Percentiles rank a stretch among this genome's conserved stretches.
These are phyloP conservation scores for Venusia cambrica DNA, from an alignment of 2,888 invertebrate species.

Conservation along the genomic window DNA sequence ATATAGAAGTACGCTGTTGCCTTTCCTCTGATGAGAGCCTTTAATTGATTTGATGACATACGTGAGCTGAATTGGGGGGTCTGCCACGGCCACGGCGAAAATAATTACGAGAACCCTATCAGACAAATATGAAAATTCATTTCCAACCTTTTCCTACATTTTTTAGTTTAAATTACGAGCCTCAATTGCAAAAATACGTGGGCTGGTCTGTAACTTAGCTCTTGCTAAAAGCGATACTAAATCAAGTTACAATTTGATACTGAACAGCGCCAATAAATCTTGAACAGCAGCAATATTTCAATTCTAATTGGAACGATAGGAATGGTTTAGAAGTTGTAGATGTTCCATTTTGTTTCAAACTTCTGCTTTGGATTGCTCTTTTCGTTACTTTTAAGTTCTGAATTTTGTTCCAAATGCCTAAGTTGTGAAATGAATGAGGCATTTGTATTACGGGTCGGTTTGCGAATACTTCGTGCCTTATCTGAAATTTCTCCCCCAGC, in stretches of 20 bases:
- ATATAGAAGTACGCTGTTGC: no score
- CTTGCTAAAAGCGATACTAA: conserved; percentile 24
- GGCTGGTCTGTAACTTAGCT: conserved; percentile 15
- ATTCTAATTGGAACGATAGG: conserved; percentile 32
- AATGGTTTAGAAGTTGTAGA: conserved; percentile 29
- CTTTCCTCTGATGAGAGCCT: no score
- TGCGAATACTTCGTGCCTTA: conserved; percentile 5
- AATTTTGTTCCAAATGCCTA: conserved; percentile 17
- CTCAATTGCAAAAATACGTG: conserved; percentile 18
- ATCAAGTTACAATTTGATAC: conserved; percentile 28
- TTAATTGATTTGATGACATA: no score
- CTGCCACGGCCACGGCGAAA: no score
- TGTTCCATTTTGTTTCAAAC: conserved; percentile 31
- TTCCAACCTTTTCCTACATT: not conserved
- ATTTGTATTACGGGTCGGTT: conserved; percentile 7
- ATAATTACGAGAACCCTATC: no score
- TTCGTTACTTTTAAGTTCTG: conserved; percentile 21
- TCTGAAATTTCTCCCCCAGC: conserved; percentile 1
- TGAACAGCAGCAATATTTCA: conserved; percentile 27
- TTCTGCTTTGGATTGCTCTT: conserved; percentile 26
- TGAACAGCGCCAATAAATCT: conserved; percentile 31
- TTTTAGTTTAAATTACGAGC: conserved; percentile 4
- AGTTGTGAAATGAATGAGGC: conserved; percentile 18
- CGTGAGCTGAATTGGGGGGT: no score
- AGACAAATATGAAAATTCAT: no score